phyloP scores from a whole-genome alignment of 2,888 invertebrate genomes.

The Lysandra bellargus region DNA sequence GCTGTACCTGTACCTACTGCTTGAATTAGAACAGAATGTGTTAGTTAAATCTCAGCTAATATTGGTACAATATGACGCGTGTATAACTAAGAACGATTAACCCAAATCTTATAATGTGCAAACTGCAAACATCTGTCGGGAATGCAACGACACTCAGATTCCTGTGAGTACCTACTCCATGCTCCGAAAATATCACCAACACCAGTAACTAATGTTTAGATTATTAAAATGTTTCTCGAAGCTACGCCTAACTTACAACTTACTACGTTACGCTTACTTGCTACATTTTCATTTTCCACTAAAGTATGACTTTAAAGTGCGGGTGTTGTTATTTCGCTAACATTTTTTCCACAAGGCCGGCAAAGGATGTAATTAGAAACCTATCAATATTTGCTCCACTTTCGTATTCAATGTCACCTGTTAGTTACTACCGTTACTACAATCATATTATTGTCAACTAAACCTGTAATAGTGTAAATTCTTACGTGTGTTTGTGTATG shows the following conservation, averaged over 20 bases:
- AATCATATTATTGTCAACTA: not conserved
- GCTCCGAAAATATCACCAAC: not conserved
- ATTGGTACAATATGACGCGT: not conserved
- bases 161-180: not conserved
- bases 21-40: not conserved
- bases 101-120: constrained; percentile 1
- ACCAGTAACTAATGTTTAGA: not conserved
- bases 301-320: not conserved
- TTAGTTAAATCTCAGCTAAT: not conserved
- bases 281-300: not conserved
- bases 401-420: not conserved
- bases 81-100: not conserved
- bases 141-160: constrained; percentile 7
- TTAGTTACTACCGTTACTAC: too few species aligned
- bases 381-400: not conserved
- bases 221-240: not conserved
- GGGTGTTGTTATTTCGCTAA: not conserved
- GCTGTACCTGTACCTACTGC: not conserved
- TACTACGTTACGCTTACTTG: too few species aligned
- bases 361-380: not conserved
- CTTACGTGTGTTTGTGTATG: constrained; percentile 42
- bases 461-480: not conserved
- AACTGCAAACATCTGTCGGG: constrained; percentile 3
- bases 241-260: not conserved
- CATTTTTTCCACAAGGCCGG: not conserved